Conservation (phyloP, 2,113 vertebrate species). For the Cololabis saira region DNA sequence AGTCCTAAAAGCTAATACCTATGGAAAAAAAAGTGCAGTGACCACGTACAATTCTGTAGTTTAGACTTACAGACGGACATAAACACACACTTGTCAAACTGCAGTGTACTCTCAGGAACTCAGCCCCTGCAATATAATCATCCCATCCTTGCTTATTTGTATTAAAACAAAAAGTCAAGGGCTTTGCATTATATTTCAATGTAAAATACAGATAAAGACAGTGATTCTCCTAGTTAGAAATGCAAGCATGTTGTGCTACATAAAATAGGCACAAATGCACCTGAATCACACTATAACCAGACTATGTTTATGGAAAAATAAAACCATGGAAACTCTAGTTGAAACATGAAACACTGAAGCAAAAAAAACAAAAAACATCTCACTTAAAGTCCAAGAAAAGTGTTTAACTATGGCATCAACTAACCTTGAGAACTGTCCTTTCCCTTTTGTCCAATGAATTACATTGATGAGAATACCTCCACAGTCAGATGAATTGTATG, state of each 20-base stretch:
- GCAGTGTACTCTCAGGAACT: conserved; percentile 29
- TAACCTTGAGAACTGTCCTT: conserved; percentile 1
- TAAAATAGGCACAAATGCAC: conserved; percentile 21
- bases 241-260: neutral
- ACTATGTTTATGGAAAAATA: conserved; percentile 41
- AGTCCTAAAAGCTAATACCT: neutral
- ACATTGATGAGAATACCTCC: conserved; percentile 15
- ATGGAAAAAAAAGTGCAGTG: neutral
- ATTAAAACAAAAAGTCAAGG: no score
- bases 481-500: conserved; percentile 2
- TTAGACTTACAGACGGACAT: no score
- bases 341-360: no score
- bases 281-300: conserved; percentile 4
- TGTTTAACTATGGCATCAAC: neutral
- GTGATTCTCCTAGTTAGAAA: conserved; percentile 4
- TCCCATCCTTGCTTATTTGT: no score
- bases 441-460: conserved; percentile 15
- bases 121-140: conserved; percentile 22
- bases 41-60: no score
- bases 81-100: conserved; percentile 1
- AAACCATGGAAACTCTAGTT: neutral
- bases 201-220: conserved; percentile 15
- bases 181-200: neutral
- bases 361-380: neutral
- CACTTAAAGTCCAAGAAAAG: neutral